Percentiles rank a stretch among this genome's conserved stretches.
Evolutionary conservation across 1,140 invertebrate species (phyloP).

Genomic region (Ostrea denselamellosa): DNA sequence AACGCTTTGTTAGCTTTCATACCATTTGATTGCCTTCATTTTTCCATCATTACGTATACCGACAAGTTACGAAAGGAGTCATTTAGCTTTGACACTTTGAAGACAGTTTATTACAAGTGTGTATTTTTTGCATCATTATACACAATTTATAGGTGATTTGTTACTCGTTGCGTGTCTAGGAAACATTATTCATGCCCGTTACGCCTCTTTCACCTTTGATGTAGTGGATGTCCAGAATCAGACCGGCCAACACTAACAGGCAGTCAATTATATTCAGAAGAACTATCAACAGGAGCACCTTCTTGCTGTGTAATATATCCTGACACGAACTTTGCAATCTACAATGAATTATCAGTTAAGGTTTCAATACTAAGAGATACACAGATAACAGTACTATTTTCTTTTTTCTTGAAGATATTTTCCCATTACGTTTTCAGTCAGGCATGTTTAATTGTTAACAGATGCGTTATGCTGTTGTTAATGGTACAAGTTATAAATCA

Average conservation of each 20-base stretch:
- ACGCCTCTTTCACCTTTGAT: constrained; percentile 44
- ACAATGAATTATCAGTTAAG: not conserved
- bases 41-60: not conserved
- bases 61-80: not conserved
- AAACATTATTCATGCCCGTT: not conserved
- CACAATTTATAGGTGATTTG: not conserved
- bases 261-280: constrained; percentile 53
- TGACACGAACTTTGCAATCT: constrained; percentile 33
- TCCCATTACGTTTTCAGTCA: not conserved
- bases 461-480: not conserved
- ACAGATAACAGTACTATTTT: not conserved
- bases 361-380: not conserved
- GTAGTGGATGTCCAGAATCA: constrained; percentile 54
- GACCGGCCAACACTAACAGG: constrained; percentile 46
- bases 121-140: not conserved
- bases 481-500: not conserved
- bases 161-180: not conserved
- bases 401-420: not conserved
- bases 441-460: not conserved
- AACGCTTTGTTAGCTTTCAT: not conserved
- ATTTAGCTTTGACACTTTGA: not conserved
- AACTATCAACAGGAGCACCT: constrained; percentile 45
- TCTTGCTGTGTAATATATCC: constrained; percentile 49
- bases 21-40: not conserved
- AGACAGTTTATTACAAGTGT: not conserved